Evolutionary conservation across 1,140 invertebrate genomes (phyloP).

Genomic region (Goniozus legneri): DNA sequence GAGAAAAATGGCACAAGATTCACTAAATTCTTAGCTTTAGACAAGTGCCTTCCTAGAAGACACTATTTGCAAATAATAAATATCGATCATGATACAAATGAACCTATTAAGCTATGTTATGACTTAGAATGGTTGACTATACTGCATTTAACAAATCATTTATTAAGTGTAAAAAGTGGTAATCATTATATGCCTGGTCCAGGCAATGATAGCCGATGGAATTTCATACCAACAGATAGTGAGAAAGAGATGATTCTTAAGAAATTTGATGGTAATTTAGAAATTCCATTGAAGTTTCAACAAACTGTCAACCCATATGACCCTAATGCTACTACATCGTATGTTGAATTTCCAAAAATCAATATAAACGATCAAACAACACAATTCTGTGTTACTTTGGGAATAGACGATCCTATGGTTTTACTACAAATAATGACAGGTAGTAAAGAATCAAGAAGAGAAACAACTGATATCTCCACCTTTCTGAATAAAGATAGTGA

Average conservation of each 20-base stretch:
- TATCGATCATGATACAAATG: constrained; percentile 56
- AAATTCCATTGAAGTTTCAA: constrained; percentile 74
- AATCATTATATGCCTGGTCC: constrained; percentile 78
- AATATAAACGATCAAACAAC: constrained; percentile 79
- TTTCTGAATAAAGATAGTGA: constrained; percentile 14
- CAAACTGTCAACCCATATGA: constrained; percentile 66
- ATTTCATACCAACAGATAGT: constrained; percentile 71
- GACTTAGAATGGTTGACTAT: constrained; percentile 94
- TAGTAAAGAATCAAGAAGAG: too few species aligned
- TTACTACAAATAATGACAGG: constrained; percentile 39
- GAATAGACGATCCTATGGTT: constrained; percentile 71
- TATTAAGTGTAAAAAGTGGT: constrained; percentile 69
- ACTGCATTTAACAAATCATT: constrained; percentile 83
- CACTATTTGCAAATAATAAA: constrained; percentile 80
- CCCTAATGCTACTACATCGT: constrained; percentile 42
- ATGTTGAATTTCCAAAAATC: constrained; percentile 41
- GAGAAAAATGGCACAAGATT: constrained; percentile 39
- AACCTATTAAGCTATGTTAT: constrained; percentile 66
- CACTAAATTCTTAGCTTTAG: constrained; percentile 92
- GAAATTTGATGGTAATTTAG: constrained; percentile 66
- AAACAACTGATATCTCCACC: constrained; percentile 10
- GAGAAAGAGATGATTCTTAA: constrained; percentile 67
- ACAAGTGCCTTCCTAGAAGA: constrained; percentile 90
- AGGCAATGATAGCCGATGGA: constrained; percentile 64
- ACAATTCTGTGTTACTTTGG: constrained; percentile 74